Base-by-base conservation (phyloP, 2,113 vertebrate genomes). In the Nothocercus julius region DNA sequence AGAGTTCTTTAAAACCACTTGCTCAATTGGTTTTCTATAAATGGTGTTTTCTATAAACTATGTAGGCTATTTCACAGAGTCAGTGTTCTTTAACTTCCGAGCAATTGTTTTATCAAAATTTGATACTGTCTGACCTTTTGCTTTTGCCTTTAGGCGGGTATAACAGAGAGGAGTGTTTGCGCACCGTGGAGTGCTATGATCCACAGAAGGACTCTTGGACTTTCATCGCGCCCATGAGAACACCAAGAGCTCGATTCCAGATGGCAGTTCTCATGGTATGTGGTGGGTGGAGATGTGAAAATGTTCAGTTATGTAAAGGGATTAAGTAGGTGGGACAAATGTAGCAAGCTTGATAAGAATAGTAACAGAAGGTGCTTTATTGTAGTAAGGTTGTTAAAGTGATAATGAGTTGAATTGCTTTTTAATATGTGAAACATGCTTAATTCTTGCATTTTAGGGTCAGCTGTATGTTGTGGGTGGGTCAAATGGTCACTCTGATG, bases 161-260 rank as follows among this genome's bases (percentile, higher is more conserved):
- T 93, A 99, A 99, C 97, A 97, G 99, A 96, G 99, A 99, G 90
- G 99, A 99, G 94, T 99, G 99, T 94, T 96, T 99, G 94, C 98
- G 99, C 95, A 99, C 99, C 12, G 99, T 99, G 90, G 99, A 99
- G 91, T 99, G 99, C 96, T 99, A 99, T 4, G 98, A 99, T 95
- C 99, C 99, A 5, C 98, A 96, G 9, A 98, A 98, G 44, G 98
- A 99, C 96, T 89, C 97, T 21, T 99, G 99, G 99, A 99, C 98
- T 20, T 99, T 99, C 96, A 97, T 99, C 2, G 98, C 99, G 6
- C 99, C 99, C 2, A 99, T 99, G 99, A 98, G 99, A 94, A 99
- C 99, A 28, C 99, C 99, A 4, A 98, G 99, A 96, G 99, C 99
- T 76, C 98, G 99, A 58, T 99, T 99, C 97, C 99, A 99, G 96